Conservation (phyloP, 1,140 invertebrate species). For the Aphidius gifuensis region DNA sequence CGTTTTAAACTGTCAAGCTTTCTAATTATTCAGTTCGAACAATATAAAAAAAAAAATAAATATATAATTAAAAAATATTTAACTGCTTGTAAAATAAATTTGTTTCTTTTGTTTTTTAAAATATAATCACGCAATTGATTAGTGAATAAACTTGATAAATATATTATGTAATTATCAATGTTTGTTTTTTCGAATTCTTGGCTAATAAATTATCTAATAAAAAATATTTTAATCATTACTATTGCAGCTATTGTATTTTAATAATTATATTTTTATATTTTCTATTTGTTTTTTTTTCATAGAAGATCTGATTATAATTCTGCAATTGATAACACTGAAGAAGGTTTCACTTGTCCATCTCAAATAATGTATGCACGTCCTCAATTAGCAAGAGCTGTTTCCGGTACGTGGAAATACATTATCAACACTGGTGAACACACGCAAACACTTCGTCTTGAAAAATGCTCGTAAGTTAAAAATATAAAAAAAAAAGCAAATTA, state of each 20-base stretch:
- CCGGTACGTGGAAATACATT: constrained; percentile 82
- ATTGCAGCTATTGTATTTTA: background rate
- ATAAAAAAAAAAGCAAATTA: background rate
- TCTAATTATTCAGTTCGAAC: constrained; percentile 23
- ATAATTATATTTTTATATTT: background rate
- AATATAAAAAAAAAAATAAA: constrained; percentile 5
- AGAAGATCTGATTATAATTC: constrained; percentile 57
- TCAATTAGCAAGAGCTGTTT: constrained; percentile 76
- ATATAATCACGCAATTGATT: background rate
- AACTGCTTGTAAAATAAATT: too few species aligned
- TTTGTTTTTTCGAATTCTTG: background rate
- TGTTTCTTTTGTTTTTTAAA: background rate
- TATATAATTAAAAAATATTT: background rate
- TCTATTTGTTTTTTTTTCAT: constrained; percentile 23
- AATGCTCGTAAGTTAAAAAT: constrained; percentile 67
- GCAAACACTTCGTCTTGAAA: constrained; percentile 79
- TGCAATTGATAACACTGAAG: constrained; percentile 54
- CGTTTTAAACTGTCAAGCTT: constrained; percentile 24
- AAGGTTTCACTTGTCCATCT: constrained; percentile 77
- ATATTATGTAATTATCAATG: constrained; percentile 2
- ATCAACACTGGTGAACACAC: constrained; percentile 84
- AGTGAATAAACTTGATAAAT: constrained; percentile 7
- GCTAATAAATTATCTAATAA: background rate
- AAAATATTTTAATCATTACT: too few species aligned
- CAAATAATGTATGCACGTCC: constrained; percentile 79